Evolutionary conservation across 2,888 invertebrate genomes (phyloP), one percentile per base, ranked within the genome.

Genomic region (Tryphoninae sp.): DNA sequence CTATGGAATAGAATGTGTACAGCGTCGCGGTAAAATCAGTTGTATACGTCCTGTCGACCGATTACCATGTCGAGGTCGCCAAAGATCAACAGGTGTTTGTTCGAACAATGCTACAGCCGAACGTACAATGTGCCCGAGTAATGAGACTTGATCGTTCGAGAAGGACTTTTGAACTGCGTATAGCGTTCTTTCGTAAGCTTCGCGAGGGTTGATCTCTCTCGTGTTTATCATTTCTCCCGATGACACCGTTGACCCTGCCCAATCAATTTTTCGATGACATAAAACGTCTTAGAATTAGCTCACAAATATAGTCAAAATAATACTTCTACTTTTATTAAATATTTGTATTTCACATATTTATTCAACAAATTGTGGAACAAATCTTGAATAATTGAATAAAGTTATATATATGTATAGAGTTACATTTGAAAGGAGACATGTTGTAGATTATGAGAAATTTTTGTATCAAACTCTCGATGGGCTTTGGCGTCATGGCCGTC

Each of bases 201-300:
- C 65, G 58, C 78, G 71, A 65, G 64, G 64, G 58, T 58, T 65
- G 23, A 72, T 76, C 78, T 72, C 7, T 45, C 16, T 33, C 49
- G 58, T 40, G 78, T 72, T 78, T 72, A 78, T 78, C 78, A 23
- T 72, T 59, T 22, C n/a, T 22, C 22, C 19, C 61, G 61, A 55
- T 72, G 61, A 72, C 61, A 16, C 33, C 49, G 65, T 26, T 75
- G 74, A 75, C 62, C 42, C 62, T 64, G 16, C 40, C 55, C 49
- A 71, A 78, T 65, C 62, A 61, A 76, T 68, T 75, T 26, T 67
- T 59, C n/a, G n/a, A 23, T 16, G 58, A 65, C n/a, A 55, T 49
- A 69, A 69, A 64, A 45, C 53, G 64, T n/a, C 16, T 26, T 42
- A 40, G 40, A 33, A 16, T 51, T 76, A 33, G 51, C 23, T 9